phyloP scores from a whole-genome alignment of 1,140 invertebrate species.

The Drosophila kepulauana region DNA sequence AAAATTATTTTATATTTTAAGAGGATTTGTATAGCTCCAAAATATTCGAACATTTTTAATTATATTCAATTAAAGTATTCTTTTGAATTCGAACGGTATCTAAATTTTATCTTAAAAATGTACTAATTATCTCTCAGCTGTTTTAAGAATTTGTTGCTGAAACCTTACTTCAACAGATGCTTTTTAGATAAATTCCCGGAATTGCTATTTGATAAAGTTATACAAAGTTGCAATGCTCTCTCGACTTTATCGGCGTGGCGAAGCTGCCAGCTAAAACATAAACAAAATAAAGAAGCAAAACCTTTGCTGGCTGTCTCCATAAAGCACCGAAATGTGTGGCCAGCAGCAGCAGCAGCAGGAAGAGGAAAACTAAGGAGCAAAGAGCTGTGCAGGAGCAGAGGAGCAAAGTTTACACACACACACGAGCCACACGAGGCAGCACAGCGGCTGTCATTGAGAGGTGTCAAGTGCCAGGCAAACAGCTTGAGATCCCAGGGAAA shows the following conservation, averaged over 20 bases:
- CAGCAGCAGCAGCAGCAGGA: slow-evolving; percentile 12
- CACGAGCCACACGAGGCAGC: slow-evolving; percentile 32
- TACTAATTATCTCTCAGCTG: too few species aligned
- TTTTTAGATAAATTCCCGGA: neutral
- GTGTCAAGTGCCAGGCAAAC: slow-evolving; percentile 74
- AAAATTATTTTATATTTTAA: neutral
- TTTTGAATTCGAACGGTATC: too few species aligned
- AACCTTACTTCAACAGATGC: too few species aligned
- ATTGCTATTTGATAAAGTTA: neutral
- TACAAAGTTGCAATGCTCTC: neutral
- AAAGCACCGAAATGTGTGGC: slow-evolving; percentile 44
- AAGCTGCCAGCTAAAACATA: slow-evolving; percentile 37
- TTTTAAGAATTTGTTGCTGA: too few species aligned
- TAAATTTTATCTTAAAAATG: too few species aligned
- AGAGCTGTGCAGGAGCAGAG: slow-evolving; percentile 2
- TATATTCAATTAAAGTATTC: too few species aligned
- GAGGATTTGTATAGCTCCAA: too few species aligned
- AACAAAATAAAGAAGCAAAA: neutral
- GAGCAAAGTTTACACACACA: slow-evolving; percentile 25
- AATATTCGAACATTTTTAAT: too few species aligned
- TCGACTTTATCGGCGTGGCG: neutral
- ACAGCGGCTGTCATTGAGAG: slow-evolving; percentile 75
- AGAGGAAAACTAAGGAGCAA: neutral
- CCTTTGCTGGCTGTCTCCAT: slow-evolving; percentile 33
- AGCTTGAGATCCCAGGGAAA: slow-evolving; percentile 43